Percentiles rank a stretch among this genome's conserved stretches.
Evolutionary conservation across 35 echinoderm and acorn worm genomes (phyloP).

Genomic region (Heliocidaris tuberculata): DNA sequence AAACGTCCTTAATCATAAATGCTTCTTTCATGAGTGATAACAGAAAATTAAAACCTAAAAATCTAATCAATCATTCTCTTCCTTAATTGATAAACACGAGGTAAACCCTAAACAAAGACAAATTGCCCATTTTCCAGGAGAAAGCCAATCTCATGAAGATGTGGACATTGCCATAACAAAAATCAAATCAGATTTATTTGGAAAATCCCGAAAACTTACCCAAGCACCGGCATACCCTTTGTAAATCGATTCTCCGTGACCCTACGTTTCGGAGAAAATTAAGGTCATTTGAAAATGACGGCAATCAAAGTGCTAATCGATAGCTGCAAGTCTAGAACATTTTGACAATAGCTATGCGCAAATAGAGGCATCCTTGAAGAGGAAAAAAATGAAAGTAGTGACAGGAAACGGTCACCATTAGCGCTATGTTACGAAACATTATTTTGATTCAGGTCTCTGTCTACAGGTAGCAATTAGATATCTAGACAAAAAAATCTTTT

Average conservation of each 20-base stretch:
- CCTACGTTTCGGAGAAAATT: background rate
- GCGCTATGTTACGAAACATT: background rate
- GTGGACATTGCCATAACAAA: background rate
- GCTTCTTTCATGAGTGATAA: too few relatives aligned
- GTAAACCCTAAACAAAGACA: background rate
- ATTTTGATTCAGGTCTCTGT: background rate
- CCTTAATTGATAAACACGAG: background rate
- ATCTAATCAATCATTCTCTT: background rate
- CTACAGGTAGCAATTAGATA: background rate
- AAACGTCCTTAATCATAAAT: too few relatives aligned
- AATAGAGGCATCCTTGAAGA: background rate
- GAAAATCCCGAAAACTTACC: background rate
- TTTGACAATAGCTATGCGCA: background rate
- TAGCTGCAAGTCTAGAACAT: background rate
- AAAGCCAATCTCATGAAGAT: background rate
- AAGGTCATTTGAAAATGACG: background rate
- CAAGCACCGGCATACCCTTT: background rate
- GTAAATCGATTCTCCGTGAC: background rate
- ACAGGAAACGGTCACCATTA: background rate
- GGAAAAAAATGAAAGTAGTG: background rate
- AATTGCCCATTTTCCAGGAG: background rate
- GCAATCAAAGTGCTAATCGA: background rate
- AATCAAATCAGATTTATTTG: background rate
- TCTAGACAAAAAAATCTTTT: background rate
- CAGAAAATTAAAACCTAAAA: background rate